Base-by-base conservation (phyloP, 2,113 vertebrate genomes). In the Proteles cristata region DNA sequence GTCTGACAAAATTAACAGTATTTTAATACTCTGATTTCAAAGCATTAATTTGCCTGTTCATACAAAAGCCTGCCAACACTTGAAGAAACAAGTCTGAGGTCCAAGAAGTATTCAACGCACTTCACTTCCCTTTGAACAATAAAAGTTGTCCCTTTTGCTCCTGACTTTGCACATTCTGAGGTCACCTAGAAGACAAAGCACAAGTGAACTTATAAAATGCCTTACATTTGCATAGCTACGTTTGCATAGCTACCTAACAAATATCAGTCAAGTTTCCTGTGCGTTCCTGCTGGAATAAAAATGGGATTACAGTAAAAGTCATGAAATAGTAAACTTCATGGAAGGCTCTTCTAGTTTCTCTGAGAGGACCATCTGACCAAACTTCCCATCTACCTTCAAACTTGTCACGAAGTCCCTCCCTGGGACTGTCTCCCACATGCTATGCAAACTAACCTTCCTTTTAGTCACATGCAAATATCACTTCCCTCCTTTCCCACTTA, bases 11-110 rank as follows among this genome's bases (percentile, higher is more conserved):
- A 55, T 90, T 14, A 43, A 39, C 31, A 28, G 53, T 88, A 63
- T 82, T 88, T 39, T 21, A 95, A 85, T 48, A 86, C 79, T 91
- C 21, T 33, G 45, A 66, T 77, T 90, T 71, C 93, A 65, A 95
- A 82, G 68, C 39, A 69, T 81, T 90, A 35, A 63, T 35, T 81
- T 45, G n/a, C 90, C 61, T 43, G 82, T 14, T 82, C 43, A 84
- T 61, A 63, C 39, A 86, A 61, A 91, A 94, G 55, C 31, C 35
- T 76, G 74, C 28, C 4, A 26, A 91, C 85, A 80, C 63, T 65
- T 79, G 43, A 48, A 94, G 80, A 90, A 61, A 69, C 26, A 89
- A 85, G 39, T 61, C 84, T 92, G 55, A 89, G 21, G 43, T 65
- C 73, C 92, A 81, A 81, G 58, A 17, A 53, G 33, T 31, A 79